Evolutionary conservation across 1,140 invertebrate genomes (phyloP).

Genomic region (Condylostylus longicornis): DNA sequence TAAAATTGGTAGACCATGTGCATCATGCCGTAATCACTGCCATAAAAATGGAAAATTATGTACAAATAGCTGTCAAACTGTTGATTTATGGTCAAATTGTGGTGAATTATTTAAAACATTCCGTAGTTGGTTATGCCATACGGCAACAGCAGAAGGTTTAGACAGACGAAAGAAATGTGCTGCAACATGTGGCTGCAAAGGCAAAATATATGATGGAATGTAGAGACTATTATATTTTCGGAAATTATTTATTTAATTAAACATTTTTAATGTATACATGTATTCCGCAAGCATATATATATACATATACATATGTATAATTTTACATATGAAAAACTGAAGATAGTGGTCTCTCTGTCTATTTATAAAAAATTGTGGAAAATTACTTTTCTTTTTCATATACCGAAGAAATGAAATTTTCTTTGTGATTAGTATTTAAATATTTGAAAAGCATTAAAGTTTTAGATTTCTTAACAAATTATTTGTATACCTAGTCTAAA

Average conservation of each 20-base stretch:
- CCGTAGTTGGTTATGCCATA: constrained; percentile 46
- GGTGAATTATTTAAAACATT: constrained; percentile 41
- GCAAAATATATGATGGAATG: constrained; percentile 2
- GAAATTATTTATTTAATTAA: background rate
- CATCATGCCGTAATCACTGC: constrained; percentile 48
- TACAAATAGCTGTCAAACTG: constrained; percentile 53
- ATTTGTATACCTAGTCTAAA: no score
- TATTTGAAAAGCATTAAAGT: no score
- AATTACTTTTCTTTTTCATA: no score
- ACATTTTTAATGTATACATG: no score
- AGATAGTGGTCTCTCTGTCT: no score
- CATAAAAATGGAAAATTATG: constrained; percentile 37
- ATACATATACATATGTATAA: no score
- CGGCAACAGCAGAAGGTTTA: constrained; percentile 37
- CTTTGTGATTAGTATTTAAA: no score
- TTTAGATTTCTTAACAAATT: no score
- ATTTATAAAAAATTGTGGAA: no score
- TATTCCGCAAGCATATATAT: no score
- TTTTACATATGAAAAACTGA: no score
- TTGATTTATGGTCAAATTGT: constrained; percentile 60
- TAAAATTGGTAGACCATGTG: constrained; percentile 45
- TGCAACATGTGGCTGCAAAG: constrained; percentile 52
- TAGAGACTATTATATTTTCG: background rate
- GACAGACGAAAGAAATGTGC: constrained; percentile 44
- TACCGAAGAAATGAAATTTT: no score